phyloP scores from a whole-genome alignment of 2,113 vertebrate species.

The Rhinolophus sinicus region DNA sequence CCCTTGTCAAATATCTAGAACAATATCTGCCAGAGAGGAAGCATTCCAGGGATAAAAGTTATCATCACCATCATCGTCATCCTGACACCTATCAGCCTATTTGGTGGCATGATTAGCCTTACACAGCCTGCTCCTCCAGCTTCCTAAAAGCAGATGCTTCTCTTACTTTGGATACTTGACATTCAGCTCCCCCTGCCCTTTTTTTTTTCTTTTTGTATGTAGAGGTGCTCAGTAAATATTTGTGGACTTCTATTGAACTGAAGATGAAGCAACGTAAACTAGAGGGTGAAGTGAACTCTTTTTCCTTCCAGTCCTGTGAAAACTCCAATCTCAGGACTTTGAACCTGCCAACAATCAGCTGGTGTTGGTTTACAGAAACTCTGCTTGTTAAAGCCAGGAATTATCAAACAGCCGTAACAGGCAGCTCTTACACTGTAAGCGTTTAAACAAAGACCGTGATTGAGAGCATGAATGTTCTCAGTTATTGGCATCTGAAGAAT shows the following conservation, averaged over 20 bases:
- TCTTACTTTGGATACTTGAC: neutral
- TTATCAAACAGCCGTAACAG: conserved; percentile 48
- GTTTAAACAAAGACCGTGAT: conserved; percentile 46
- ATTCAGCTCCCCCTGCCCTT: neutral
- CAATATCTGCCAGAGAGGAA: neutral
- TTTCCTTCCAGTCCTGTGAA: neutral
- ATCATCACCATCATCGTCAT: too few species aligned
- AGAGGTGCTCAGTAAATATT: conserved; percentile 10
- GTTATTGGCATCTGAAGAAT: conserved; percentile 27
- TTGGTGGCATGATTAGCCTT: neutral
- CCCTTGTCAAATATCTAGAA: neutral
- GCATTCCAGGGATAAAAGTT: neutral
- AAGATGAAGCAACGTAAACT: neutral
- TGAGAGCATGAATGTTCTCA: neutral
- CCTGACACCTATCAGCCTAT: neutral
- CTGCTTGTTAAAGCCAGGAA: conserved; percentile 31
- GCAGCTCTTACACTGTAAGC: neutral
- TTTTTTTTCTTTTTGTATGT: neutral
- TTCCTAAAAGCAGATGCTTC: neutral
- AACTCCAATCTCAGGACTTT: neutral
- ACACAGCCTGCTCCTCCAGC: too few species aligned
- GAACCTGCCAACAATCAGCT: neutral
- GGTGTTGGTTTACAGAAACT: conserved; percentile 27
- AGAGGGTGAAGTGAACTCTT: neutral
- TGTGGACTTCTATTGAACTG: conserved; percentile 6